A percentile compares a stretch with the other conserved stretches of the same genome.
Evolutionary conservation across 2,888 invertebrate species (phyloP).

Genomic region (Drosophila rubida): DNA sequence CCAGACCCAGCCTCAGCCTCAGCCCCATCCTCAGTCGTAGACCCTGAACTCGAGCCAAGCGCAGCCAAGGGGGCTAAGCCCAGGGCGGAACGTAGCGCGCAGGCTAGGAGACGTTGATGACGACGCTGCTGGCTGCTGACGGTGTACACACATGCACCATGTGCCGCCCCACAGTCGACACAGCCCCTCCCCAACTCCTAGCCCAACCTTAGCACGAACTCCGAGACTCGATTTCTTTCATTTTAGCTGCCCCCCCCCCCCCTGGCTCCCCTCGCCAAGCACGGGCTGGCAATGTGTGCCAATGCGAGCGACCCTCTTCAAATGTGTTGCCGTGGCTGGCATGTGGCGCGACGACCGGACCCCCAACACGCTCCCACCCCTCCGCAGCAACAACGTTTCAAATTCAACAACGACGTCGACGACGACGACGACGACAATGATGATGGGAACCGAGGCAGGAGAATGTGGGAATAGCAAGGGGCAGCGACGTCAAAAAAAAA

Average conservation of each 20-base stretch:
- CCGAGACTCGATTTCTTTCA: conserved; percentile 69
- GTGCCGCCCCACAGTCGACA: too few species aligned
- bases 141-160: conserved; percentile 33
- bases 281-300: conserved; percentile 45
- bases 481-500: conserved; percentile 49
- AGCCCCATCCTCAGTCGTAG: conserved; percentile 3
- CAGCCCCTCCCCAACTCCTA: conserved; percentile 10
- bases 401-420: conserved; percentile 65
- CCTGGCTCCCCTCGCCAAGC: neutral
- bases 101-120: conserved; percentile 19
- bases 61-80: conserved; percentile 44
- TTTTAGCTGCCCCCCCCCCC: conserved; percentile 71
- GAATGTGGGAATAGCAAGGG: conserved; percentile 18
- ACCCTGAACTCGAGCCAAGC: conserved; percentile 10
- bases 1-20: conserved; percentile 11
- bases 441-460: conserved; percentile 25
- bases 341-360: conserved; percentile 70
- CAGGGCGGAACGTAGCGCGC: conserved; percentile 30
- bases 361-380: conserved; percentile 45
- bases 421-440: conserved; percentile 45
- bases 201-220: conserved; percentile 11
- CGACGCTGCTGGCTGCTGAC: neutral
- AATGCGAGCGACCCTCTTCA: conserved; percentile 72
- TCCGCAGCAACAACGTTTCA: conserved; percentile 62
- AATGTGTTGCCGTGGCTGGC: conserved; percentile 74